Conservation (phyloP, 2,797 vertebrate genomes). For the Hyperoplus lanceolatus region DNA sequence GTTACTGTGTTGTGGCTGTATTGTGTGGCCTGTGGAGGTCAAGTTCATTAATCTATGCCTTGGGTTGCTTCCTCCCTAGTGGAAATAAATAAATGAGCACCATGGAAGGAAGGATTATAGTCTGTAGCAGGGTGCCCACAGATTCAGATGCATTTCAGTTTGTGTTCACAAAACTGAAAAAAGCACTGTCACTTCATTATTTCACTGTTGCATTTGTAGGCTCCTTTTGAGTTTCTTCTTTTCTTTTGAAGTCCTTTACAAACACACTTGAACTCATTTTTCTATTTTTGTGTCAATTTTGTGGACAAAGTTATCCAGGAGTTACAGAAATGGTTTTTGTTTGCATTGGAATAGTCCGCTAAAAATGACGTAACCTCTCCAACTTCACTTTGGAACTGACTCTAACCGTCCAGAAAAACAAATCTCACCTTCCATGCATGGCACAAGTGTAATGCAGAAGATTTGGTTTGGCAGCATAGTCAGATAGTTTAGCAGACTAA, state of each 20-base stretch:
- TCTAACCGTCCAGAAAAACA: conserved; percentile 28
- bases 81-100: conserved; percentile 24
- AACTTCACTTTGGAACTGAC: conserved; percentile 30
- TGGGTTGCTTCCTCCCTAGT: conserved; percentile 16
- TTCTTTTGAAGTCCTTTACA: background rate
- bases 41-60: conserved; percentile 35
- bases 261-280: background rate
- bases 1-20: conserved; percentile 30
- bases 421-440: conserved; percentile 42
- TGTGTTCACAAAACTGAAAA: too few relatives aligned
- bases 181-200: background rate
- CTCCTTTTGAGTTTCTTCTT: background rate
- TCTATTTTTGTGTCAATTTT: background rate
- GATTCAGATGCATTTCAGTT: too few relatives aligned
- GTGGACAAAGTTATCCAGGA: conserved; percentile 1
- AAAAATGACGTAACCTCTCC: conserved; percentile 6
- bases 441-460: conserved; percentile 57
- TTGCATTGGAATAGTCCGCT: conserved; percentile 4
- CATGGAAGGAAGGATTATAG: conserved; percentile 22
- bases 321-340: background rate
- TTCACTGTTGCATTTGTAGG: background rate
- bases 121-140: background rate
- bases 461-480: conserved; percentile 59
- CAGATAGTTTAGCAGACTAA: conserved; percentile 46
- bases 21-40: conserved; percentile 41